Evolutionary conservation across 2,113 vertebrate genomes (phyloP).

Genomic region (Synchiropus splendidus): DNA sequence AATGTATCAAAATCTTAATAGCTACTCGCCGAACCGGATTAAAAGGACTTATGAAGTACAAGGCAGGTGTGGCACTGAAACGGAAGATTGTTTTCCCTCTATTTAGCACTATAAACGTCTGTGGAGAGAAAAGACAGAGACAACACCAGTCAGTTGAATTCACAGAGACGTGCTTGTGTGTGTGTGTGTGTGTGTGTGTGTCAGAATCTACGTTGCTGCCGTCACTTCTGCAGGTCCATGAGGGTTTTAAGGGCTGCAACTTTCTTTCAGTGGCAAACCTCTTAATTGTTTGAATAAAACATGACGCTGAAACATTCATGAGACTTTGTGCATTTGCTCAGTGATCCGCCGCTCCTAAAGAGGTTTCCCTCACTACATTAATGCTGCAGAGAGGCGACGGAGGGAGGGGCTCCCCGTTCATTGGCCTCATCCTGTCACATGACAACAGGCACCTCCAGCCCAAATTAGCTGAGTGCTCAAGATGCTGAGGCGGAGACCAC

Average conservation of each 20-base stretch:
- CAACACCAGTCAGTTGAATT: not conserved
- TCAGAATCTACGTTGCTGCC: not conserved
- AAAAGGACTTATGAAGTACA: conserved; percentile 99
- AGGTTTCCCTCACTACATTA: conserved; percentile 50
- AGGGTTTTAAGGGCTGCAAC: conserved; percentile 14
- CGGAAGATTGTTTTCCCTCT: conserved; percentile 99
- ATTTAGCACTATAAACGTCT: conserved; percentile 99
- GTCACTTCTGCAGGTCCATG: conserved; percentile 1
- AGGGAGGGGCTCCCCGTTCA: conserved; percentile 8
- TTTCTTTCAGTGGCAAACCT: conserved; percentile 50
- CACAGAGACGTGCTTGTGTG: not conserved
- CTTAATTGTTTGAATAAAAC: conserved; percentile 69
- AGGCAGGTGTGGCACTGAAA: conserved; percentile 98
- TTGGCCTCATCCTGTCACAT: conserved; percentile 7
- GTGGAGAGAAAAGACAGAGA: conserved; percentile 61
- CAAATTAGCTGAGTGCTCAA: conserved; percentile 1
- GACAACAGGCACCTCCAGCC: not conserved
- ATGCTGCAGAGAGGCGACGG: conserved; percentile 23
- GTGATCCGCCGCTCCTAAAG: conserved; percentile 56
- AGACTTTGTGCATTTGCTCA: conserved; percentile 54
- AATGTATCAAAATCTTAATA: conserved; percentile 99
- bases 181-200: not conserved
- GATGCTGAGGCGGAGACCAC: not conserved
- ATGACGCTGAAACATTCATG: conserved; percentile 65
- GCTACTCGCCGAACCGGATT: conserved; percentile 93